Evolutionary conservation across 2,113 vertebrate genomes (phyloP), one percentile per base, ranked within the genome.

Genomic region (Odontesthes bonariensis): DNA sequence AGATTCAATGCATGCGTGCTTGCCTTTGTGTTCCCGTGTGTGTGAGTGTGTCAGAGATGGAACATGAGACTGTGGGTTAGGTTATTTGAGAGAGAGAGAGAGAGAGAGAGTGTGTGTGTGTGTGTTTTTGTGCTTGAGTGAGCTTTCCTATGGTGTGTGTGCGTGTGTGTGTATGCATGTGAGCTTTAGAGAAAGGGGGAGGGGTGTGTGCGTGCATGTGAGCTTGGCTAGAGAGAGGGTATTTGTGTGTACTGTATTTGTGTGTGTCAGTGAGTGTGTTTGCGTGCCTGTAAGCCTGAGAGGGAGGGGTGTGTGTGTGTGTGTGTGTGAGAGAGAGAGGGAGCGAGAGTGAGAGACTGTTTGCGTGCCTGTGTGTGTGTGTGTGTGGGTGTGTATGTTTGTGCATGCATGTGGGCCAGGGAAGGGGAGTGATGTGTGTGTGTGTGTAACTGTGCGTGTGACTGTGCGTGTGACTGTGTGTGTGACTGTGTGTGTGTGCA

Each of bases 1-100:
- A 85, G 82, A 76, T 83, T 88, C 60, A 67, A 63, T 89, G 63
- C 9, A 52, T 83, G 61, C 46, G 1, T 81, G 60, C 65, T 59
- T 73, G 59, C n/a, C 22, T 74, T 62, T 72, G 60, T 51, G 13
- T 71, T 35, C 69, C 42, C 68, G 56, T 57, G 69, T 49, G 67
- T 35, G 67, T 60, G 79, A 62, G 83, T 84, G 80, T 89, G 83
- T 86, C 47, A 73, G 80, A 81, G 88, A 90, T 88, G 90, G 91
- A 92, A 92, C 90, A 91, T 92, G 90, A 92, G 86, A 92, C 88
- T 89, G 90, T 92, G 86, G 86, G 84, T 85, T 90, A 90, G 92
- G 89, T 87, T 92, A 90, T 92, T 86, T 87, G 89, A 85, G 89
- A 79, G 87, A 84, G 83, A 86, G 77, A 73, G 79, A 17, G 60